phyloP scores from a whole-genome alignment of 2,113 vertebrate genomes.

The Natator depressus region DNA sequence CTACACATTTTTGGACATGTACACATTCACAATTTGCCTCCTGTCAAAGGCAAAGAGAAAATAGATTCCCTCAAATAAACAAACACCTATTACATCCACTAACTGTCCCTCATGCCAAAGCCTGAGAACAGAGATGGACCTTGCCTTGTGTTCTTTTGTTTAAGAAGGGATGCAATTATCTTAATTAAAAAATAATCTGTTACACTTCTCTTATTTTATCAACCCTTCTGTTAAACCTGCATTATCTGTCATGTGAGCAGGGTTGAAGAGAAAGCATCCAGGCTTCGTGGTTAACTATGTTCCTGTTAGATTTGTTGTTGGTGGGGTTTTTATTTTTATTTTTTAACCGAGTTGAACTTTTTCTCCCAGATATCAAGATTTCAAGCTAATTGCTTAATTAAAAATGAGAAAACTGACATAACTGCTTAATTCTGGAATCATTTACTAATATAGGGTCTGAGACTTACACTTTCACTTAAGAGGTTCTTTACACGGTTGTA shows the following conservation, averaged over 20 bases:
- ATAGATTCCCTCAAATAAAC: background rate
- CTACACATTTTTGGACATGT: background rate
- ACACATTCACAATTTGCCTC: background rate
- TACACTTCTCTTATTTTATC: background rate
- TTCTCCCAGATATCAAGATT: slow-evolving; percentile 47
- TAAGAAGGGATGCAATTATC: slow-evolving; percentile 1
- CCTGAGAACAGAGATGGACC: background rate
- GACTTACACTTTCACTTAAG: background rate
- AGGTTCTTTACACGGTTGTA: background rate
- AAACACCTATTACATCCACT: accelerated
- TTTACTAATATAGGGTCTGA: background rate
- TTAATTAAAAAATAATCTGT: slow-evolving; percentile 47
- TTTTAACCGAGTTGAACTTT: slow-evolving; percentile 27
- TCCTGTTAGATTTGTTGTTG: background rate
- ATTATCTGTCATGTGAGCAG: slow-evolving; percentile 26
- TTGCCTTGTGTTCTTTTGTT: background rate
- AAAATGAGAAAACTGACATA: slow-evolving; percentile 47
- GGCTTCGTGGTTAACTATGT: slow-evolving; percentile 6
- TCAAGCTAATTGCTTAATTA: slow-evolving; percentile 59
- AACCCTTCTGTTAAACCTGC: slow-evolving; percentile 21
- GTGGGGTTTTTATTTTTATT: slow-evolving; percentile 24
- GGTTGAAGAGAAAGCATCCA: slow-evolving; percentile 19
- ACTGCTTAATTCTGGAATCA: background rate
- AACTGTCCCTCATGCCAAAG: background rate
- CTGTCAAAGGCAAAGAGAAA: background rate